Conservation (phyloP, 2,888 invertebrate genomes). For the Platycheirus albimanus region DNA sequence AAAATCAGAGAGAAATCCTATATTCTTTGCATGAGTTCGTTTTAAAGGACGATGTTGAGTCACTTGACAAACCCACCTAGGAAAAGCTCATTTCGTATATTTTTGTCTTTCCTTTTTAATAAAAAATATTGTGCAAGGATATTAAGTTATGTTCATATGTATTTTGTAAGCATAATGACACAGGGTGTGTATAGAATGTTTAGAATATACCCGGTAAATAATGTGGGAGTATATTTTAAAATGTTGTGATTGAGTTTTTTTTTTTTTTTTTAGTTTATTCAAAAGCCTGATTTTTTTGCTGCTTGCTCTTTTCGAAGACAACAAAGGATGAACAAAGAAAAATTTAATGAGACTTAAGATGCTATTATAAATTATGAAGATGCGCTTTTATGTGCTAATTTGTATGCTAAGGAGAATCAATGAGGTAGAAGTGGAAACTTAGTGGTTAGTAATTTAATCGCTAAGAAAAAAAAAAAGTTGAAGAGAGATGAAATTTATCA, state of each 20-base stretch:
- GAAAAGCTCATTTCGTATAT: not conserved
- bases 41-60: conserved; percentile 1
- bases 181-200: conserved; percentile 2
- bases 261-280: conserved; percentile 1
- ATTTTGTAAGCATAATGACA: not conserved
- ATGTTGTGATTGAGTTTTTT: not conserved
- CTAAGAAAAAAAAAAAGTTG: not conserved
- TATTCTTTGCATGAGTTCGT: not conserved
- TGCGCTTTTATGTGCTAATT: conserved; percentile 33
- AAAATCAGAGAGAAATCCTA: not conserved
- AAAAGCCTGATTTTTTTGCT: too few relatives aligned
- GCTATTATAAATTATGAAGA: conserved; percentile 32
- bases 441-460: conserved; percentile 27
- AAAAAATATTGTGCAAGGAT: conserved; percentile 11
- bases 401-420: conserved; percentile 19
- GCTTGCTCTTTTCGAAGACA: conserved; percentile 21
- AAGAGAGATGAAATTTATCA: not conserved
- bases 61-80: not conserved
- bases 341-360: conserved; percentile 27
- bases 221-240: not conserved
- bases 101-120: too few relatives aligned
- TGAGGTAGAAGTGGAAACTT: conserved; percentile 27
- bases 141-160: too few relatives aligned
- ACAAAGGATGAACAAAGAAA: not conserved
- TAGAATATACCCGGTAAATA: not conserved